phyloP scores from a whole-genome alignment of 2,888 invertebrate species.

The Aleiodes testaceus region DNA sequence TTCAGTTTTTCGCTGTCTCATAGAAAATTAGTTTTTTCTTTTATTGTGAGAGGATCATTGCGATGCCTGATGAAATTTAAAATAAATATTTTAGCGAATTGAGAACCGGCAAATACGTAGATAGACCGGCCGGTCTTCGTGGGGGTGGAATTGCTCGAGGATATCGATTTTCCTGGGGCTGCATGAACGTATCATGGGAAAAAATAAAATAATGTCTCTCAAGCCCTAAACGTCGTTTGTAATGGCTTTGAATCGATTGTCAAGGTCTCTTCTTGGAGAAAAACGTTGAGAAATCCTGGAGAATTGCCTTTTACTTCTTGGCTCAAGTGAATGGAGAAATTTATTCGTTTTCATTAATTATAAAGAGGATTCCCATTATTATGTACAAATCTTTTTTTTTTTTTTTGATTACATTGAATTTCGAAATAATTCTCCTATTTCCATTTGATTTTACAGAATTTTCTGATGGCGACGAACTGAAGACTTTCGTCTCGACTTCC shows the following conservation, averaged over 20 bases:
- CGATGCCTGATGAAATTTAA: slow-evolving; percentile 7
- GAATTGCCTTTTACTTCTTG: neutral
- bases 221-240: slow-evolving; percentile 1
- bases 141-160: slow-evolving; percentile 48
- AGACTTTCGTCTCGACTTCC: slow-evolving; percentile 29
- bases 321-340: too few relatives aligned
- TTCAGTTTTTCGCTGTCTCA: too few relatives aligned
- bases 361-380: too few relatives aligned
- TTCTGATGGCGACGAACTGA: slow-evolving; percentile 63
- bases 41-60: neutral
- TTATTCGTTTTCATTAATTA: too few relatives aligned
- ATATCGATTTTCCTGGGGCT: slow-evolving; percentile 53
- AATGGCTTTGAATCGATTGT: slow-evolving; percentile 40
- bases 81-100: slow-evolving; percentile 51
- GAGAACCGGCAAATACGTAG: slow-evolving; percentile 41
- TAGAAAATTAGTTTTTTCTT: too few relatives aligned
- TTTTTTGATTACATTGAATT: too few relatives aligned
- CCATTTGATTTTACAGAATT: slow-evolving; percentile 13
- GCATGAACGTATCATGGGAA: slow-evolving; percentile 49
- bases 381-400: too few relatives aligned
- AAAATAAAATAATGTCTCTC: slow-evolving; percentile 30
- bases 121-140: slow-evolving; percentile 46
- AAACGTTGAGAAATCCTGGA: neutral
- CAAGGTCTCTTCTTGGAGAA: slow-evolving; percentile 47
- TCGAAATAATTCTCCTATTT: neutral